Percentiles rank a stretch among this genome's conserved stretches.
Evolutionary conservation across 2,797 vertebrate species (phyloP).

Genomic region (Vultur gryphus): DNA sequence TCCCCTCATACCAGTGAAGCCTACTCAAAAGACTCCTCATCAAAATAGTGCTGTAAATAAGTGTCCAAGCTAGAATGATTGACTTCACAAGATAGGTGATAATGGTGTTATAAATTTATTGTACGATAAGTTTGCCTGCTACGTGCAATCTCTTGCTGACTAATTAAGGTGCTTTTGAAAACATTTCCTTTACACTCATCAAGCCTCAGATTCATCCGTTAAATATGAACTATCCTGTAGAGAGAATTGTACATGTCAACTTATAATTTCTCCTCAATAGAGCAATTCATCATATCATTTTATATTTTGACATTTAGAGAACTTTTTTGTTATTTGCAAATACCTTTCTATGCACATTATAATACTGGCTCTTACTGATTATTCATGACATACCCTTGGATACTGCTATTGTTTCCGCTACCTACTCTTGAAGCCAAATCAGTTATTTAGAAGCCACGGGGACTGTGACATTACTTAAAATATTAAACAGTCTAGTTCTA

Average conservation of each 20-base stretch:
- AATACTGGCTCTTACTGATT: not conserved
- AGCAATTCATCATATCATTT: not conserved
- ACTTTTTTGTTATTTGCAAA: not conserved
- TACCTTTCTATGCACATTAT: not conserved
- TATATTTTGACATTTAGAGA: constrained; percentile 5
- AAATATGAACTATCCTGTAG: not conserved
- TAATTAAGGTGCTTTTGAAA: not conserved
- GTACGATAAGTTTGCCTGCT: not conserved
- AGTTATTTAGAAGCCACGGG: constrained; percentile 17
- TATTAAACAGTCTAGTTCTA: constrained; percentile 7
- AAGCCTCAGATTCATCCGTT: not conserved
- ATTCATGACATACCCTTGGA: not conserved
- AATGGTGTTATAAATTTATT: not conserved
- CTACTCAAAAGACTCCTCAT: not conserved
- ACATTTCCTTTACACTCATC: not conserved
- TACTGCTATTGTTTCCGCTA: not conserved
- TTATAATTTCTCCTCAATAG: not conserved
- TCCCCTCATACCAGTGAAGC: not conserved
- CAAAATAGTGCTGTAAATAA: not conserved
- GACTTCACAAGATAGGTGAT: not conserved
- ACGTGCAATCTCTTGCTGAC: not conserved
- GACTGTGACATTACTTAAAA: not conserved
- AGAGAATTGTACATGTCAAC: not conserved
- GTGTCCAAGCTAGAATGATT: not conserved
- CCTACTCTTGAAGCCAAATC: not conserved